phyloP scores from a whole-genome alignment of 2,888 invertebrate genomes.

The Cosmia pyralina region DNA sequence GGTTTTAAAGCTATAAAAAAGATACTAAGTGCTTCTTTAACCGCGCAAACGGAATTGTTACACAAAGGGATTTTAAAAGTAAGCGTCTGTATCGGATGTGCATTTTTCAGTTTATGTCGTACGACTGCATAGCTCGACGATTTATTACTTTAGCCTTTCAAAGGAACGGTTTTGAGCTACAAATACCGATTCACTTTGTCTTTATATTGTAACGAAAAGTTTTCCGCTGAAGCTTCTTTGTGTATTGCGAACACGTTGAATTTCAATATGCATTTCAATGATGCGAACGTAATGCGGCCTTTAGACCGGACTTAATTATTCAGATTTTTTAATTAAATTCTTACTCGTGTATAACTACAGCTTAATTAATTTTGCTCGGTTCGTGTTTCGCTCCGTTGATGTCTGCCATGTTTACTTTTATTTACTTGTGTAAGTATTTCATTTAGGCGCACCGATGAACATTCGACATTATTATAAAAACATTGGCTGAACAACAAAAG shows the following conservation, averaged over 20 bases:
- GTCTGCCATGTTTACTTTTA: conserved; percentile 34
- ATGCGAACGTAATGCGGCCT: conserved; percentile 20
- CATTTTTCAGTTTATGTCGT: conserved; percentile 13
- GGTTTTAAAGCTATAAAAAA: conserved; percentile 6
- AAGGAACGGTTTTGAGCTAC: conserved; percentile 27
- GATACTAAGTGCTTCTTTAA: conserved; percentile 14
- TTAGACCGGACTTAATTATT: conserved; percentile 2
- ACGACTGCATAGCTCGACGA: conserved; percentile 9
- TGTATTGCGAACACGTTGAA: conserved; percentile 30
- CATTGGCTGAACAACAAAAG: conserved; percentile 28
- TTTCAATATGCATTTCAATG: conserved; percentile 31
- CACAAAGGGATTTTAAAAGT: conserved; percentile 31
- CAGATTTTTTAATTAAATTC: conserved; percentile 43
- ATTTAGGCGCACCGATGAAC: conserved; percentile 13
- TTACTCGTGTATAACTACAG: conserved; percentile 8
- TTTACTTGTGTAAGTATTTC: conserved; percentile 34
- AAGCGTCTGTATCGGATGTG: conserved; percentile 25
- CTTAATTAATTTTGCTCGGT: conserved; percentile 43
- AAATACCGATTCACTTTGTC: conserved; percentile 17
- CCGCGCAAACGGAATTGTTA: conserved; percentile 36
- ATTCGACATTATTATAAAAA: conserved; percentile 38
- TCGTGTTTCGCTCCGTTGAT: conserved; percentile 20
- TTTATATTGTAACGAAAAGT: not conserved
- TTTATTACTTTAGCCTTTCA: conserved; percentile 31
- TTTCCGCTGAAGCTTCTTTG: not conserved